phyloP scores from a whole-genome alignment of 2,797 vertebrate genomes.

The Pantherophis vulpinus region DNA sequence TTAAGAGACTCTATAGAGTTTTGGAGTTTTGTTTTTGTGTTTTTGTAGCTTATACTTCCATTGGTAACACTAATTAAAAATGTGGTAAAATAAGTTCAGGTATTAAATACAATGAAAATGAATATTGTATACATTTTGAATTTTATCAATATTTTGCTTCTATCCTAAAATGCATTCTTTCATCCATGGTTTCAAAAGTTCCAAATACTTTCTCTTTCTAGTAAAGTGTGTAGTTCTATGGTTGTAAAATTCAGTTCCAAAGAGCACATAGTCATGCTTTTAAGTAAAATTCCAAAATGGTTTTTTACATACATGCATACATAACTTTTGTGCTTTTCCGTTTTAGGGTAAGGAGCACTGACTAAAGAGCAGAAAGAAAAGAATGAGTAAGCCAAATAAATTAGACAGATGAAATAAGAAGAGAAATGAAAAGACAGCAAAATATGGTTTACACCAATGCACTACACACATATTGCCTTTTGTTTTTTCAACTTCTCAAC shows the following conservation, averaged over 20 bases:
- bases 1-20: not conserved
- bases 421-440: not conserved
- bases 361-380: not conserved
- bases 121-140: not conserved
- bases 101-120: not conserved
- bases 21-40: not conserved
- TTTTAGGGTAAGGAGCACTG: not conserved
- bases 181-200: not conserved
- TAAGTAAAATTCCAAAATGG: slow-evolving; percentile 23
- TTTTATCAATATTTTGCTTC: not conserved
- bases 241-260: not conserved
- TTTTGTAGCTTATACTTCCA: not conserved
- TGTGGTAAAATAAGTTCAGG: not conserved
- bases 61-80: not conserved
- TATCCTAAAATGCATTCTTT: not conserved
- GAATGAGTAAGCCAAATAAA: not conserved
- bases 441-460: not conserved
- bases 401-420: not conserved
- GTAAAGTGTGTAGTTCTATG: not conserved
- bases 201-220: not conserved
- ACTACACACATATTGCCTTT: not conserved
- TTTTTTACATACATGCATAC: not conserved
- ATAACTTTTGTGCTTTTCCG: not conserved
- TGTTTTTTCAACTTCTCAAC: not conserved
- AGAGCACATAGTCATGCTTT: not conserved